A percentile compares a stretch with the other conserved stretches of the same genome.
These are phyloP conservation scores for Heliconius himera DNA, from an alignment of 1,140 invertebrate species.

Conservation along the genomic window DNA sequence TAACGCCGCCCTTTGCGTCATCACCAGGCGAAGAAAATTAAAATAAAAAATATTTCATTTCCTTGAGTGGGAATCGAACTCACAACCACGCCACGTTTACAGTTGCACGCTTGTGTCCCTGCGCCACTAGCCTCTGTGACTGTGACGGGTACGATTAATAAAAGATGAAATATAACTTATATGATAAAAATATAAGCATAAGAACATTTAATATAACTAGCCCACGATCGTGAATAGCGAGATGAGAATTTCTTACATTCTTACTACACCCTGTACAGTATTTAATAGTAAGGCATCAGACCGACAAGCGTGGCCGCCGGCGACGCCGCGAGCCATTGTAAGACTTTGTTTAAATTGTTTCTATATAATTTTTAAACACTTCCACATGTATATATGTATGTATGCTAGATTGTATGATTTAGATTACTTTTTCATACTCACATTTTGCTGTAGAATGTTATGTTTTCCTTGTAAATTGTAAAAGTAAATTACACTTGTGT, in stretches of 20 bases:
- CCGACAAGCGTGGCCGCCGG: not conserved
- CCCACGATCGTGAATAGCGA: not conserved
- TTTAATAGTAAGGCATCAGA: not conserved
- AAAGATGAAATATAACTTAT: too few species aligned
- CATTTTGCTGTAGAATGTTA: not conserved
- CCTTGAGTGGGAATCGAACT: too few species aligned
- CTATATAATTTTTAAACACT: not conserved
- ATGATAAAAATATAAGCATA: too few species aligned
- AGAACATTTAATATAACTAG: not conserved
- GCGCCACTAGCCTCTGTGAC: too few species aligned
- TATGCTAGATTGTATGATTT: not conserved
- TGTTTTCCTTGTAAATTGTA: not conserved
- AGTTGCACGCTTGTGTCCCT: too few species aligned
- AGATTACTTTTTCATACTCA: not conserved
- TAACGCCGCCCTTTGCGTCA: too few species aligned
- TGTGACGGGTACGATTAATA: too few species aligned
- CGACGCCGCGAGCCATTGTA: not conserved
- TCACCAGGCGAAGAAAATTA: too few species aligned
- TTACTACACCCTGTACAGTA: not conserved
- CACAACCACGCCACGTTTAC: too few species aligned
- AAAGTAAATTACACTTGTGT: not conserved
- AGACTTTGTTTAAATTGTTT: constrained; percentile 1
- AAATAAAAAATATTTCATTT: too few species aligned
- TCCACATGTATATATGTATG: not conserved
- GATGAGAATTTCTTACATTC: not conserved